Evolutionary conservation across 2,888 invertebrate species (phyloP).

Genomic region (Rhorus exstirpatorius): DNA sequence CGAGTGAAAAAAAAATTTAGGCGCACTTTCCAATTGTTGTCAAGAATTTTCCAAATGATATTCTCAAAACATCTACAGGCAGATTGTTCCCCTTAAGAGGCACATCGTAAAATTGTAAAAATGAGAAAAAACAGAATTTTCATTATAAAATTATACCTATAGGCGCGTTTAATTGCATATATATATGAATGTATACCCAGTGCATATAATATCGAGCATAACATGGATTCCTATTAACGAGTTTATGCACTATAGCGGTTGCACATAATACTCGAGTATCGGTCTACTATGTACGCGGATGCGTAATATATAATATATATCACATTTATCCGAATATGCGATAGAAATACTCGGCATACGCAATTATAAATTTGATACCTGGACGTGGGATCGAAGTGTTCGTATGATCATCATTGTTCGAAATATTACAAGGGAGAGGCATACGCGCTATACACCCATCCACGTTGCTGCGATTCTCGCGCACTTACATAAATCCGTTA

Average conservation of each 20-base stretch:
- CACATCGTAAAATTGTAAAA: no score
- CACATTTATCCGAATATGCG: not conserved
- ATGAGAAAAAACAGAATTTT: no score
- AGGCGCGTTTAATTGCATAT: no score
- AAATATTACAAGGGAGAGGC: constrained; percentile 3
- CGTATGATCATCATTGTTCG: constrained; percentile 31
- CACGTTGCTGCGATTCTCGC: not conserved
- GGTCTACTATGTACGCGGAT: not conserved
- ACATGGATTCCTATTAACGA: not conserved
- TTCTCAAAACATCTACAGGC: no score
- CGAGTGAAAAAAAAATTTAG: no score
- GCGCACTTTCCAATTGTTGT: no score
- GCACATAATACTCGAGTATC: constrained; percentile 33
- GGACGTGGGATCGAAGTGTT: not conserved
- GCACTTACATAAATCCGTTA: constrained; percentile 36
- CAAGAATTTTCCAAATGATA: no score
- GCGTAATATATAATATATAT: not conserved
- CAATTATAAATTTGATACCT: constrained; percentile 52
- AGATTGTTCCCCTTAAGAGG: no score
- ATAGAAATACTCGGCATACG: constrained; percentile 13
- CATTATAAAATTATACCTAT: no score
- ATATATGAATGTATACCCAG: no score
- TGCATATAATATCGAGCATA: no score
- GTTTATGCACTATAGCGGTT: constrained; percentile 24
- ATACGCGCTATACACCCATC: constrained; percentile 9